phyloP scores from a whole-genome alignment of 2,888 invertebrate species.

The Eupithecia inturbata region DNA sequence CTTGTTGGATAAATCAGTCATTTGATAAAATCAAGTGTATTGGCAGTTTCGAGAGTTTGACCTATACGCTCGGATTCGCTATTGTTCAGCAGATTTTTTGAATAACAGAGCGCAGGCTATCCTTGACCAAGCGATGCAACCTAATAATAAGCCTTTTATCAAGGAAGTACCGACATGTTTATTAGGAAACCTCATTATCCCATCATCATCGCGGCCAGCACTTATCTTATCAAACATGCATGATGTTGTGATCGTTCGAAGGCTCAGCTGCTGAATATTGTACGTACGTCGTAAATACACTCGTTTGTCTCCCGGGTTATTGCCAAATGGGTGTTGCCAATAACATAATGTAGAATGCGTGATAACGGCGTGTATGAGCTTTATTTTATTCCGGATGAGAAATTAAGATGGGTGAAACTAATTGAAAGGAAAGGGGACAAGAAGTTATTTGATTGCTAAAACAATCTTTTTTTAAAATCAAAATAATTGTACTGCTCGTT shows the following conservation, averaged over 20 bases:
- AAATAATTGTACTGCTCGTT: not conserved
- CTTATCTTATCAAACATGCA: constrained; percentile 51
- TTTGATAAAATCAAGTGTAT: not conserved
- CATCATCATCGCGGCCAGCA: constrained; percentile 45
- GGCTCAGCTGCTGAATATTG: constrained; percentile 56
- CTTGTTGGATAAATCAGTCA: not conserved
- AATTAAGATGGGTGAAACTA: not conserved
- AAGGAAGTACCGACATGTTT: not conserved
- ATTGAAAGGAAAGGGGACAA: not conserved
- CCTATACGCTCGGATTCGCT: not conserved
- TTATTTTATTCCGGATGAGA: constrained; percentile 15
- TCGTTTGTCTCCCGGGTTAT: constrained; percentile 44
- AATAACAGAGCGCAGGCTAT: no score
- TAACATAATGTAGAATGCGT: constrained; percentile 28
- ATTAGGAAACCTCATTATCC: not conserved
- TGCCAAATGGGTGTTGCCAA: constrained; percentile 42
- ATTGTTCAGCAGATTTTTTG: not conserved
- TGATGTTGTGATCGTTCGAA: constrained; percentile 49
- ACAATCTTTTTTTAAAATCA: not conserved
- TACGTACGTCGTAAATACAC: constrained; percentile 52
- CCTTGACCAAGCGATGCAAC: not conserved
- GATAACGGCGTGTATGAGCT: constrained; percentile 21
- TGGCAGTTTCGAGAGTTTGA: not conserved
- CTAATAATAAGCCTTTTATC: not conserved
- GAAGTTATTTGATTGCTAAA: not conserved